Evolutionary conservation across 2,797 vertebrate species (phyloP), one percentile per base, ranked within the genome.

Genomic region (Phoxinus dragarum): DNA sequence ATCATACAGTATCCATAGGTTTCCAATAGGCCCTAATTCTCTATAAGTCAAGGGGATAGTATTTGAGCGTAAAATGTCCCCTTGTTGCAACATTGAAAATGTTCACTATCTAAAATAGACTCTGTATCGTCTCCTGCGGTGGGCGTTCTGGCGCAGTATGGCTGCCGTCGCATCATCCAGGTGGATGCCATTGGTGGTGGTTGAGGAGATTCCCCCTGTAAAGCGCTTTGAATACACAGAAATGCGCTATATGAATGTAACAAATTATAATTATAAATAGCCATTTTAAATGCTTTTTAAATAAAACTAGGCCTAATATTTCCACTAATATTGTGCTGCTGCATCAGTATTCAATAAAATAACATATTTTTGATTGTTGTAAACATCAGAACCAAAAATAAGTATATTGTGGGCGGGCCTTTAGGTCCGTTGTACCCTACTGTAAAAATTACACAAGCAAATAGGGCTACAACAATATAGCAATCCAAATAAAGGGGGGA

Each of bases 381-480:
- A 67, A 27, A 84, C 44, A 49, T n/a, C n/a, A 74, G 8, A 23
- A 61, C 6, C 23, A 54, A 11, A 76, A 54, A 67, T 54, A 12
- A 52, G 23, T 36, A 52, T 1, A 23, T 27, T 52, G 16, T 44
- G 54, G 40, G 36, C 14, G 21, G 61, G 44, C 1, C 27, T 38
- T 79, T 21, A 21, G 56, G n/a, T n/a, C 14, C 2, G 11, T 72
- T 82, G 38, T 38, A 36, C 12, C 49, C 49, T 38, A 73, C 40
- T 80, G 74, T 78, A 59, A 34, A 56, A 78, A 71, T 78, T 23
- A 84, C 34, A 69, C 36, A 69, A 64, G 34, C 52, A 80, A 78
- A 87, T 59, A 76, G 42, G 56, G 77, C 77, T 59, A 84, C 78
- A 80, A 81, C 69, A 80, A 85, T 71, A 77, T 69, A 84, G 40